These are phyloP conservation scores for Rugalucina vietnamica DNA, from an alignment of 2,888 invertebrate species.

Conservation along the genomic window DNA sequence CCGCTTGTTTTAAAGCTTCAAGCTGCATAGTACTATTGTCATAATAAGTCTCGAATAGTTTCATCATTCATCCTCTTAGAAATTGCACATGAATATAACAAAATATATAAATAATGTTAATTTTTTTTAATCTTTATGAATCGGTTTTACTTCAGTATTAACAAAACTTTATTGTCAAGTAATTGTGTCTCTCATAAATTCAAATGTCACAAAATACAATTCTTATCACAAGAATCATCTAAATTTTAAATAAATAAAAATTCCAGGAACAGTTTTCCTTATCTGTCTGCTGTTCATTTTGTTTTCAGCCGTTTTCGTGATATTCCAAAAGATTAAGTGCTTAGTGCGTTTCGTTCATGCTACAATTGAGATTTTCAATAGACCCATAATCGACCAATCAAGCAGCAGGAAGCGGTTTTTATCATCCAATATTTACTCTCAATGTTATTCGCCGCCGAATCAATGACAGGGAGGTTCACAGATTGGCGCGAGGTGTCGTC, in stretches of 20 bases:
- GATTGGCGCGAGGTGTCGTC: constrained; percentile 36
- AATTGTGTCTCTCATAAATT: too few species aligned
- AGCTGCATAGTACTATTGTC: constrained; percentile 62
- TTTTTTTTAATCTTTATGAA: too few species aligned
- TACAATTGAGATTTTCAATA: constrained; percentile 12
- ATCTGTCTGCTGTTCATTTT: background rate
- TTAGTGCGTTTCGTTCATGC: constrained; percentile 16
- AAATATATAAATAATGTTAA: too few species aligned
- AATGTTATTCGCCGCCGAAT: constrained; percentile 52
- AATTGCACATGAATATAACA: too few species aligned
- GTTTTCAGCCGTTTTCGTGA: constrained; percentile 9
- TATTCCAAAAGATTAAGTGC: constrained; percentile 13
- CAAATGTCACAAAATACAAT: too few species aligned
- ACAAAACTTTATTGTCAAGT: too few species aligned
- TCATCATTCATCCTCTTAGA: background rate
- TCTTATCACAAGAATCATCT: too few species aligned
- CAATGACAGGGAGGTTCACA: constrained; percentile 30
- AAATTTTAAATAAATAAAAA: too few species aligned
- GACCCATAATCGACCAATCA: constrained; percentile 46
- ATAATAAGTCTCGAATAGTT: background rate
- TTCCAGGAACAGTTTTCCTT: too few species aligned
- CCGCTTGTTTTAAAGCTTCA: constrained; percentile 68
- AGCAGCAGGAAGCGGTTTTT: constrained; percentile 59
- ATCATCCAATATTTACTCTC: constrained; percentile 65
- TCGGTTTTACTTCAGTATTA: too few species aligned